A percentile compares a stretch with the other conserved stretches of the same genome.
These are phyloP conservation scores for Podargus strigoides DNA, from an alignment of 2,797 vertebrate genomes.

Conservation along the genomic window DNA sequence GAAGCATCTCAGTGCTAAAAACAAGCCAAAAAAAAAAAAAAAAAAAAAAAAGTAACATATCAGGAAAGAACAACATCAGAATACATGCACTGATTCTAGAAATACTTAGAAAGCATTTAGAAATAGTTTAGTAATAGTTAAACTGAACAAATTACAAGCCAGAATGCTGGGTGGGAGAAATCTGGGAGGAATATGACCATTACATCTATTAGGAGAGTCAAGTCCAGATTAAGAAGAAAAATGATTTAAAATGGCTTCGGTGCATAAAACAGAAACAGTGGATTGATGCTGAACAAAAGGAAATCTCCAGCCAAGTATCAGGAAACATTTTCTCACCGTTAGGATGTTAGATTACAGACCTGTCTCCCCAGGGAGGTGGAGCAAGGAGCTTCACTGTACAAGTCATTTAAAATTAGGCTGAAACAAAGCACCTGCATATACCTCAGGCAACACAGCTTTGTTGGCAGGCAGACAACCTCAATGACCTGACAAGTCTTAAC, in stretches of 20 bases:
- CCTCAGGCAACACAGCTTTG: background rate
- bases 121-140: background rate
- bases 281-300: background rate
- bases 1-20: background rate
- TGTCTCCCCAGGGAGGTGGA: background rate
- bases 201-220: background rate
- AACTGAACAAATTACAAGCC: background rate
- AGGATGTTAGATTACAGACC: background rate
- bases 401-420: conserved; percentile 48
- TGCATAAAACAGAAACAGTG: background rate
- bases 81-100: background rate
- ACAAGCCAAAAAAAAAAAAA: background rate
- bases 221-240: background rate
- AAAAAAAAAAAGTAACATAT: background rate
- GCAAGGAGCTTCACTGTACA: background rate
- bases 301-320: background rate
- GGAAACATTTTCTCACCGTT: background rate
- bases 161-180: background rate
- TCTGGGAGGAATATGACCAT: background rate
- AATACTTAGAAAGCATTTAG: background rate
- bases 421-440: conserved; percentile 54
- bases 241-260: background rate
- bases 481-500: conserved; percentile 39
- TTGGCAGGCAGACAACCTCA: conserved; percentile 25
- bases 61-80: background rate